Percentiles rank a stretch among this genome's conserved stretches.
These are phyloP conservation scores for Tonatia bakeri DNA, from an alignment of 2,113 vertebrate species.

Conservation along the genomic window DNA sequence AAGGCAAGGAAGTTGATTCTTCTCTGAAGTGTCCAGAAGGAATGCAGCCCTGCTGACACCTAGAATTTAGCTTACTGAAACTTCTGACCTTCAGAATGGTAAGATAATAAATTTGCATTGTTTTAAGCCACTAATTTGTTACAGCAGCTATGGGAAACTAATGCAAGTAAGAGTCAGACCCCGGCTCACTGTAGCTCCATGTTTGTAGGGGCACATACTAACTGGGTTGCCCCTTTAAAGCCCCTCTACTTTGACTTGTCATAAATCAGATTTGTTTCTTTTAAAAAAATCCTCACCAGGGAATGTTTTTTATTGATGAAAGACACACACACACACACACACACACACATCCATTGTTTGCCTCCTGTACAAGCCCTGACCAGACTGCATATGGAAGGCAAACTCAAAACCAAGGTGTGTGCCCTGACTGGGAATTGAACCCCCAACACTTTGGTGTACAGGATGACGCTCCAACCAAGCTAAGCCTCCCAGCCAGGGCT, in stretches of 20 bases:
- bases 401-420: neutral
- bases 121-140: neutral
- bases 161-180: neutral
- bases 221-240: neutral
- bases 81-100: neutral
- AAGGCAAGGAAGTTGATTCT: neutral
- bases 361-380: neutral
- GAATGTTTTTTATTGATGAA: neutral
- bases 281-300: neutral
- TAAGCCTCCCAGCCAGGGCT: neutral
- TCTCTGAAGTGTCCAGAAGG: neutral
- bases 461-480: neutral
- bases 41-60: neutral
- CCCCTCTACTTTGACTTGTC: neutral
- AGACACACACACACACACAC: neutral
- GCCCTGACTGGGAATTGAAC: neutral
- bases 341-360: neutral
- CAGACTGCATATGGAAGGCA: too few relatives aligned
- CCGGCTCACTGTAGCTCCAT: neutral
- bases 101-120: neutral
- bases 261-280: neutral
- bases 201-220: neutral
- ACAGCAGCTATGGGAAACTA: neutral
- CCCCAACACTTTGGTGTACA: neutral
- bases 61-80: neutral